phyloP scores from a whole-genome alignment of 2,888 invertebrate species.

The Nomada lathburiana region DNA sequence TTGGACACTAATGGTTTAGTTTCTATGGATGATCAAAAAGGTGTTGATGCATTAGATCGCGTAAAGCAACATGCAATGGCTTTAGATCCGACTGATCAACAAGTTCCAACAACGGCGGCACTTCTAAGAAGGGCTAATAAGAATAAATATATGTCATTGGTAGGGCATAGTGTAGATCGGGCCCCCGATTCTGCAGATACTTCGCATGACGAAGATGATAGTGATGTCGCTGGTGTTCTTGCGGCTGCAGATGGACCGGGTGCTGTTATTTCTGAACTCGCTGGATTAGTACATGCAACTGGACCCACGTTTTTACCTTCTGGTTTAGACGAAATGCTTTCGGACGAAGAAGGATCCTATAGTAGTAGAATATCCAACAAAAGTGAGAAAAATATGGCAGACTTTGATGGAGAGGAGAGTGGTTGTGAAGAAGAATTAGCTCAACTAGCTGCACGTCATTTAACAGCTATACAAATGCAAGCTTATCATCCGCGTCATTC shows the following conservation, averaged over 20 bases:
- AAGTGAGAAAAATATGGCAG: constrained; percentile 97
- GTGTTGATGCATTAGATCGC: constrained; percentile 77
- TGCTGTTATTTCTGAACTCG: constrained; percentile 85
- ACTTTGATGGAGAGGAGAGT: constrained; percentile 96
- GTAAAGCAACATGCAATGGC: constrained; percentile 79
- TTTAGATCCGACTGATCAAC: constrained; percentile 78
- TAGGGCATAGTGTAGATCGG: constrained; percentile 72
- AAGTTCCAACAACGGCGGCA: constrained; percentile 75
- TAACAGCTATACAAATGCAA: constrained; percentile 83
- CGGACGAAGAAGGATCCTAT: constrained; percentile 89
- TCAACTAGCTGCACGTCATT: constrained; percentile 88
- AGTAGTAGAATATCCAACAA: constrained; percentile 97
- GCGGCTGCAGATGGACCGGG: constrained; percentile 78
- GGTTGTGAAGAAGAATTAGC: constrained; percentile 94
- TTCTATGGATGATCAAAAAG: constrained; percentile 67
- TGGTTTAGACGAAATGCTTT: constrained; percentile 81
- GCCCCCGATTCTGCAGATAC: constrained; percentile 80
- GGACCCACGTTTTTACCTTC: constrained; percentile 80
- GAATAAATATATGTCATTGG: constrained; percentile 76
- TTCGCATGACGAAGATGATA: constrained; percentile 82
- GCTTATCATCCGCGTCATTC: constrained; percentile 82
- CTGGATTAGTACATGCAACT: constrained; percentile 83
- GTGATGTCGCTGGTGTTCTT: constrained; percentile 79
- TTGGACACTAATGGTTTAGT: constrained; percentile 61
- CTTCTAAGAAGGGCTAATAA: constrained; percentile 75